Base-by-base conservation (phyloP, 2,113 vertebrate species). In the Clinocottus analis region DNA sequence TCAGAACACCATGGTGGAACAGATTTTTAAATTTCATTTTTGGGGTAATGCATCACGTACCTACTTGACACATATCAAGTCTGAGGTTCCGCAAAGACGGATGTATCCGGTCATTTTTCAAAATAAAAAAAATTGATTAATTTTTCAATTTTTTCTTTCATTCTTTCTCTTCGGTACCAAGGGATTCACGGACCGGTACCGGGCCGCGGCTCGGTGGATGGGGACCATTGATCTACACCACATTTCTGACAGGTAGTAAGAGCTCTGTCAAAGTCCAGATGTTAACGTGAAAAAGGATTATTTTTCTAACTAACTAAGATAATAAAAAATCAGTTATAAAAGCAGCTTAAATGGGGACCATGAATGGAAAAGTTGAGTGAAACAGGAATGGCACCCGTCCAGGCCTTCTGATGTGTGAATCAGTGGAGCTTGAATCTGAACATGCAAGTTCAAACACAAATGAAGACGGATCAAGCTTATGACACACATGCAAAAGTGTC, bases 371-470 rank as follows among this genome's bases (percentile, higher is more conserved):
- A 83, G 45, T 49, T 92, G 88, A 93, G 87, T 81, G 77, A 89
- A 89, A 80, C 85, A 81, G 58, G 65, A 77, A 75, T 92, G 93
- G 93, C 87, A 90, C 61, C 3, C 23, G 1, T 88, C 91, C 93
- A 94, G 76, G 21, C n/a, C 7, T 71, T 90, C 62, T 79, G 67
- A 91, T 83, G 82, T 81, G 80, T 77, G 80, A 91, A 90, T 92
- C 85, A 88, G 67, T 56, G 62, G 74, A 88, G 86, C 79, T 69
- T 83, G 75, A 91, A 90, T 87, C n/a, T 85, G 63, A 39, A 84
- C 90, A 78, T 62, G 70, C 85, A 82, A 89, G 90, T 93, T 93
- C 85, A 89, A 91, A 89, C 79, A 88, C 77, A 92, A 88, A 93
- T 88, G 79, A 92, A 90, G 88, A 92, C 43, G 53, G 88, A 94